phyloP scores from a whole-genome alignment of 2,888 invertebrate genomes.

The Endomychus coccineus region DNA sequence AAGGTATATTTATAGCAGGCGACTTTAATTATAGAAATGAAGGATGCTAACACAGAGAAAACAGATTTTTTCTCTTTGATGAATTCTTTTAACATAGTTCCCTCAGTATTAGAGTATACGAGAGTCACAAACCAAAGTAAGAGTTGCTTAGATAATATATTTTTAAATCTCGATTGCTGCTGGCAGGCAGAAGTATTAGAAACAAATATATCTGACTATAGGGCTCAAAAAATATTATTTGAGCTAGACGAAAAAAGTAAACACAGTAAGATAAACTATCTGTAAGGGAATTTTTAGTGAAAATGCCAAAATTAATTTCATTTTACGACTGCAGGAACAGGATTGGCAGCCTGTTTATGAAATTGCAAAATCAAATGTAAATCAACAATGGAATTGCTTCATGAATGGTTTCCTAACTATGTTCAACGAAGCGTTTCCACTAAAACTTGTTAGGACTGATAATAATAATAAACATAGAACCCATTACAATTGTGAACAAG shows the following conservation, averaged over 20 bases:
- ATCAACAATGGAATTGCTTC: conserved; percentile 1
- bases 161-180: no score
- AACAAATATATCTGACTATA: conserved; percentile 1
- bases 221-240: conserved; percentile 1
- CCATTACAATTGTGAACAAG: no score
- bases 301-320: background rate
- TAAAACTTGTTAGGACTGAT: background rate
- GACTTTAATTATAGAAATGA: conserved; percentile 1
- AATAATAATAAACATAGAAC: background rate
- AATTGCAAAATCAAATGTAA: background rate
- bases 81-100: conserved; percentile 3
- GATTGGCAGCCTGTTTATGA: no score
- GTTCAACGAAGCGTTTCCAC: conserved; percentile 1
- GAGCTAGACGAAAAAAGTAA: background rate
- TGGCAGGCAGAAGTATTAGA: no score
- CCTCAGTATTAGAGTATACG: conserved; percentile 2
- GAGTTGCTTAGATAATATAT: conserved; percentile 1
- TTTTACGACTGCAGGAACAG: background rate
- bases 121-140: conserved; percentile 1
- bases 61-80: background rate
- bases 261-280: no score
- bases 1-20: background rate
- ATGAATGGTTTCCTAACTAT: background rate
- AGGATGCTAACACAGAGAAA: background rate
- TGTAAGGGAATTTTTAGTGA: background rate